phyloP scores from a whole-genome alignment of 1,140 invertebrate species.

The Eriosoma lanigerum region DNA sequence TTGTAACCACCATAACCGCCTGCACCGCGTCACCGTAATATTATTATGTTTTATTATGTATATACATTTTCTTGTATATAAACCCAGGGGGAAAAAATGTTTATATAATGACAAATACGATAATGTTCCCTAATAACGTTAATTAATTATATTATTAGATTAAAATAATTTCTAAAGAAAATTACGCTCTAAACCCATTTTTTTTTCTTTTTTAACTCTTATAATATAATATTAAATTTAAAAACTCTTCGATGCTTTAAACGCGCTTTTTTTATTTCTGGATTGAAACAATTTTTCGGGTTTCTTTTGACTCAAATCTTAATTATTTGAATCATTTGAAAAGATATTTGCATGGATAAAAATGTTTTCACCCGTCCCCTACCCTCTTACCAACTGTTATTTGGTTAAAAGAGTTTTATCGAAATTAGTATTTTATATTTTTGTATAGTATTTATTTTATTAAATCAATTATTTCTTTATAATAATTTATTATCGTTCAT shows the following conservation, averaged over 20 bases:
- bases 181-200: too few relatives aligned
- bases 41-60: too few relatives aligned
- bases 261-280: not conserved
- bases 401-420: too few relatives aligned
- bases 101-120: slow-evolving; percentile 40
- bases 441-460: too few relatives aligned
- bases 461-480: too few relatives aligned
- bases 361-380: too few relatives aligned
- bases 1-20: not conserved
- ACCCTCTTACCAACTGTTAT: too few relatives aligned
- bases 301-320: not conserved
- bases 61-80: not conserved
- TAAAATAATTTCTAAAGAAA: slow-evolving; percentile 23
- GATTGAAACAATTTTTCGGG: not conserved
- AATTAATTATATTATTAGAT: slow-evolving; percentile 41
- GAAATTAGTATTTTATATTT: too few relatives aligned
- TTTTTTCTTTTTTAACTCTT: slow-evolving; percentile 28
- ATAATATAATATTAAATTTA: slow-evolving; percentile 12
- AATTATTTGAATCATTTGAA: not conserved
- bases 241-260: not conserved
- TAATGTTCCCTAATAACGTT: slow-evolving; percentile 38
- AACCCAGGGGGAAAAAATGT: not conserved
- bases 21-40: too few relatives aligned
- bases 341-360: too few relatives aligned
- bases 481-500: too few relatives aligned